Percentiles rank a stretch among this genome's conserved stretches.
phyloP scores from a whole-genome alignment of 2,797 vertebrate species.

The Rhynchotus rufescens region DNA sequence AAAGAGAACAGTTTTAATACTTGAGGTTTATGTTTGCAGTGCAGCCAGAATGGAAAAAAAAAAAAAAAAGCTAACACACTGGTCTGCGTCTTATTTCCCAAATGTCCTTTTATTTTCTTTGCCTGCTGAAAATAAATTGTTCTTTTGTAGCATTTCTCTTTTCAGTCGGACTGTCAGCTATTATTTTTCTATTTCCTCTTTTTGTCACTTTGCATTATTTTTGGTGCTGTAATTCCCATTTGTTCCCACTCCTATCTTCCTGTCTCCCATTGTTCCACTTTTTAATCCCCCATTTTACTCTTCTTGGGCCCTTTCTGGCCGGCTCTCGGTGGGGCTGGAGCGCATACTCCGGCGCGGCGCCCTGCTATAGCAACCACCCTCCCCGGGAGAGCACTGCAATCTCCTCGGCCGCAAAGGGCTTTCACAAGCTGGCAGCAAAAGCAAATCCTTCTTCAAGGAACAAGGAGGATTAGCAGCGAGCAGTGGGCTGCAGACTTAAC shows the following conservation, averaged over 20 bases:
- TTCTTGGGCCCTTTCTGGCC: slow-evolving; percentile 78
- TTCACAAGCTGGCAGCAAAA: slow-evolving; percentile 93
- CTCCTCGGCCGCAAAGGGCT: slow-evolving; percentile 89
- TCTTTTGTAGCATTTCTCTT: slow-evolving; percentile 67
- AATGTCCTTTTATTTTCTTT: slow-evolving; percentile 53
- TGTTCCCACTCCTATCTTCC: slow-evolving; percentile 94
- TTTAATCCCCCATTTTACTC: slow-evolving; percentile 93
- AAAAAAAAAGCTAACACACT: background rate
- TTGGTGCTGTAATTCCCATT: slow-evolving; percentile 95
- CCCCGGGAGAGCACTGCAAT: slow-evolving; percentile 92
- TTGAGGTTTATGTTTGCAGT: background rate
- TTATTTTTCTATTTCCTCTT: slow-evolving; percentile 96
- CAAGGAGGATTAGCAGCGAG: slow-evolving; percentile 95
- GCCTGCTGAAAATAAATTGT: slow-evolving; percentile 84
- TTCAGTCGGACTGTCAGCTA: slow-evolving; percentile 87
- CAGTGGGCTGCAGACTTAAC: slow-evolving; percentile 94
- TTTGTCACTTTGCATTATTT: slow-evolving; percentile 96
- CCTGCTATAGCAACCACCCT: slow-evolving; percentile 97
- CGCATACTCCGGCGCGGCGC: slow-evolving; percentile 93
- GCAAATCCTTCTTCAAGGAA: slow-evolving; percentile 97
- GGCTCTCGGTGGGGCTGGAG: slow-evolving; percentile 88
- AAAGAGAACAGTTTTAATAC: background rate
- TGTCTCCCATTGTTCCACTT: slow-evolving; percentile 89
- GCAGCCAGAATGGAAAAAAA: background rate
- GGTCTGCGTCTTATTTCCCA: slow-evolving; percentile 45